phyloP scores from a whole-genome alignment of 1,140 invertebrate species.

The Spodoptera litura region DNA sequence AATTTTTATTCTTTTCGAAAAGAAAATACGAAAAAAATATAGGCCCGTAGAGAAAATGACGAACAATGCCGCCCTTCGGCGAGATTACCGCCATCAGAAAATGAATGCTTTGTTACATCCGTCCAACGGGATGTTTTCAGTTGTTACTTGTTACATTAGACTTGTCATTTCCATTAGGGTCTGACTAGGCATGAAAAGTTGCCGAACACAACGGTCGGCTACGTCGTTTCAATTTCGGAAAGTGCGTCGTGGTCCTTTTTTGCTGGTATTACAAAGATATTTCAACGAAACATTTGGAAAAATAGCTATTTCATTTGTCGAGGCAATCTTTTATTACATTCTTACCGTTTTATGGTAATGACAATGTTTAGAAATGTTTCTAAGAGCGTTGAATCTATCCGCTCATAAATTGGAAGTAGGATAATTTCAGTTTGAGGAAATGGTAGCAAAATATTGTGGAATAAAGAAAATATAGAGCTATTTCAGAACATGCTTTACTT shows the following conservation, averaged over 20 bases:
- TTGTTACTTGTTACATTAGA: conserved; percentile 84
- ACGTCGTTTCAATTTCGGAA: conserved; percentile 75
- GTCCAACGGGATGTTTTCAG: conserved; percentile 78
- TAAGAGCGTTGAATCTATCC: conserved; percentile 3
- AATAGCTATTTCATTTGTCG: conserved; percentile 6
- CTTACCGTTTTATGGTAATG: conserved; percentile 23
- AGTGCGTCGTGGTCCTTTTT: conserved; percentile 63
- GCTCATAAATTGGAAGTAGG: conserved; percentile 10
- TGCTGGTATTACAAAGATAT: conserved; percentile 50
- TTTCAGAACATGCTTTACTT: no score
- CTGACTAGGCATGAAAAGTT: conserved; percentile 70
- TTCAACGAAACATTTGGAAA: conserved; percentile 37
- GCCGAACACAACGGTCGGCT: conserved; percentile 64
- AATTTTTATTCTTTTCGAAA: conserved; percentile 83
- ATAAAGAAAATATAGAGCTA: neutral
- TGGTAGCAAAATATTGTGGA: neutral
- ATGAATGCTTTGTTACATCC: conserved; percentile 84
- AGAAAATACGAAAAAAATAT: conserved; percentile 81
- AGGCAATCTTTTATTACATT: conserved; percentile 12
- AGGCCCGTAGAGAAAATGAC: conserved; percentile 76
- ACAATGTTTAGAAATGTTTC: conserved; percentile 26
- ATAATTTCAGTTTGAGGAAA: conserved; percentile 21
- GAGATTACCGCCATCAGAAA: conserved; percentile 85
- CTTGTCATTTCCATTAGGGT: conserved; percentile 81
- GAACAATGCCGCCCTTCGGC: conserved; percentile 84